Base-by-base conservation (phyloP, 2,888 invertebrate species). In the Cerastoderma edule region DNA sequence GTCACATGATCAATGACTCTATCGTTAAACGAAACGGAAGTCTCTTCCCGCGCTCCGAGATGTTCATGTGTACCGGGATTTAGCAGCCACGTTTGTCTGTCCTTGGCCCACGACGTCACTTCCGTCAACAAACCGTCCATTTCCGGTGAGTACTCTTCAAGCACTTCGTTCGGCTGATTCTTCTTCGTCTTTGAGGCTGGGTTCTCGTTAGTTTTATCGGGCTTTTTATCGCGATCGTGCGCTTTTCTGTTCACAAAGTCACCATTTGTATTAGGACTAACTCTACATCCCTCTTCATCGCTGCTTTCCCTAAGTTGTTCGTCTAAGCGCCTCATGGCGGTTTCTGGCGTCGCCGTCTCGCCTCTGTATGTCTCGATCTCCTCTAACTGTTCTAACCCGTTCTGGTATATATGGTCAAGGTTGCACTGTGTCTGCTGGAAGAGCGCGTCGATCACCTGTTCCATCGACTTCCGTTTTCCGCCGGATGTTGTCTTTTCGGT, bases 21-120 rank as follows among this genome's bases (percentile, higher is more conserved):
- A 48, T 72, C 75, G 28, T 79, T 72, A 48, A 72, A 67, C 53
- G 71, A 66, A 10, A 32, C 48, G 8, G 46, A 33, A 10, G 79
- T 79, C 27, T 65, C 67, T 39, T 79, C 75, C 13, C 72, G 33
- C 4, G 57, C 35, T 33, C 48, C 54, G 8, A 53, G 35, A 6
- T 60, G 48, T 22, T 72, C 54, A 28, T 63, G 22, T 32, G 71
- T 70, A 5, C 72, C 68, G 27, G 71, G 39, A 22, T 72, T 72
- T 16, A 81, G 65, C 6, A 81, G 30, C 81, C 81, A 81, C 3
- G 46, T 78, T 30, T 81, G 78, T 70, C 81, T 63, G 50, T 81
- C 81, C 32, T 78, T 71, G 1, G 81, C 81, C 81, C 81, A 81
- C 22, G 71, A 63, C 13, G 78, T 75, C 0, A 81, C 81, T 50